Conservation (phyloP, 2,797 vertebrate species). For the Anableps anableps region DNA sequence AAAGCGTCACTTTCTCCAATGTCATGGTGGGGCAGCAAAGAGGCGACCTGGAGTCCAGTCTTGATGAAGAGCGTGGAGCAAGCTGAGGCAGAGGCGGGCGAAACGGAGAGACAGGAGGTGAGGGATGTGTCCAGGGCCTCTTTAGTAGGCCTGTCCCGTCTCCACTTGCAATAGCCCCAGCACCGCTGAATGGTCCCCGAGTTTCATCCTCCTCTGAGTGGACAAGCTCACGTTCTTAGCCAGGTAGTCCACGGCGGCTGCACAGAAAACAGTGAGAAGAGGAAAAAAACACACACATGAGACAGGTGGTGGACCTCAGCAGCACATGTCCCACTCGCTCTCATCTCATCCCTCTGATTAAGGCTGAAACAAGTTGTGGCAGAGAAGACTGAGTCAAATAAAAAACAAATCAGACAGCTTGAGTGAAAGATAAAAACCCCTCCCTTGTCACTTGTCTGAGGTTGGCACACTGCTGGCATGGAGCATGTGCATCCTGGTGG, state of each 20-base stretch:
- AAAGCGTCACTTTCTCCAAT: conserved; percentile 49
- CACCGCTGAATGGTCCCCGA: conserved; percentile 95
- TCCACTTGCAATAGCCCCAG: conserved; percentile 98
- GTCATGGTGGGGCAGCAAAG: conserved; percentile 48
- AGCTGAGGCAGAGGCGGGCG: conserved; percentile 16
- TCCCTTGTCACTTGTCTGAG: conserved; percentile 64
- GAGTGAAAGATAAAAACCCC: conserved; percentile 65
- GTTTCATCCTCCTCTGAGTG: conserved; percentile 97
- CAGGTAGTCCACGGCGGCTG: conserved; percentile 96
- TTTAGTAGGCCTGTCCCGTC: conserved; percentile 96
- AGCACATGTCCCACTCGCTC: conserved; percentile 44
- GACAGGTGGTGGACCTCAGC: conserved; percentile 48
- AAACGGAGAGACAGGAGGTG: conserved; percentile 17
- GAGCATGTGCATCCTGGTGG: conserved; percentile 79
- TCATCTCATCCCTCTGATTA: conserved; percentile 52
- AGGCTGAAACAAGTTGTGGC: conserved; percentile 74
- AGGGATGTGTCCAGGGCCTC: conserved; percentile 5
- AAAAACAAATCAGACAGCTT: conserved; percentile 61
- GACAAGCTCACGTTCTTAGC: conserved; percentile 98
- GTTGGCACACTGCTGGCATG: conserved; percentile 75
- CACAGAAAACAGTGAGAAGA: conserved; percentile 74
- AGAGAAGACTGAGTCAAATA: conserved; percentile 66
- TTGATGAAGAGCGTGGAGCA: conserved; percentile 57
- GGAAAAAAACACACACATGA: conserved; percentile 61
- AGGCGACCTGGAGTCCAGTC: conserved; percentile 56